Base-by-base conservation (phyloP, 2,797 vertebrate species). In the Selene dorsalis region DNA sequence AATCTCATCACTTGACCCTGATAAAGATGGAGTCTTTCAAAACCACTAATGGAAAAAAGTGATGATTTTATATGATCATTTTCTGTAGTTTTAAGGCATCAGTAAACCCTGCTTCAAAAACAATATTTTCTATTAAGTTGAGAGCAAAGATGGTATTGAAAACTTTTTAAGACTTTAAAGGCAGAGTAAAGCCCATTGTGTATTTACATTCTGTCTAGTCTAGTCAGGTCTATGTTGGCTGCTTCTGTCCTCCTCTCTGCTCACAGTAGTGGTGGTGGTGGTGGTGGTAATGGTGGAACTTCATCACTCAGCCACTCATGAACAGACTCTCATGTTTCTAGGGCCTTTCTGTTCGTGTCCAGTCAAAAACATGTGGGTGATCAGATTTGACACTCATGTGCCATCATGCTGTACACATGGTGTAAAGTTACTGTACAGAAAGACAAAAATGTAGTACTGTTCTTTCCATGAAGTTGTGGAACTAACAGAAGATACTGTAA, bases 1-100 rank as follows among this genome's bases (percentile, higher is more conserved):
- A 17, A 55, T 68, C 38, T 30, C 53, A 73, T 58, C 48, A 2
- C 12, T 58, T 74, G 22, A 67, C 50, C 52, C 17, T 43, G 45
- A 78, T 67, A 66, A 57, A 70, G 10, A 38, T 1, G 20, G 24
- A n/a, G 50, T 28, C 17, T 35, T 22, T 28, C 39, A 43, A 43
- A 6, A 7, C 12, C 10, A 18, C 12, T 20, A 1, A 22, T 7
- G 14, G 9, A 22, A 53, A 11, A 26, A 38, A 52, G 39, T 41
- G 41, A 61, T 50, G 32, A 60, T 55, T 7, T 28, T 55, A 6
- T 13, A 10, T 24, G 18, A 28, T 47, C 12, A 20, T 32, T n/a
- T 20, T 16, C 5, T 65, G 3, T 14, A 17, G 41, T 11, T 41
- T 35, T 22, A 32, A n/a, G 50, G 26, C 10, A 1, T 6, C 11